Evolutionary conservation across 1,140 invertebrate species (phyloP).

Genomic region (Pectinophora gossypiella): DNA sequence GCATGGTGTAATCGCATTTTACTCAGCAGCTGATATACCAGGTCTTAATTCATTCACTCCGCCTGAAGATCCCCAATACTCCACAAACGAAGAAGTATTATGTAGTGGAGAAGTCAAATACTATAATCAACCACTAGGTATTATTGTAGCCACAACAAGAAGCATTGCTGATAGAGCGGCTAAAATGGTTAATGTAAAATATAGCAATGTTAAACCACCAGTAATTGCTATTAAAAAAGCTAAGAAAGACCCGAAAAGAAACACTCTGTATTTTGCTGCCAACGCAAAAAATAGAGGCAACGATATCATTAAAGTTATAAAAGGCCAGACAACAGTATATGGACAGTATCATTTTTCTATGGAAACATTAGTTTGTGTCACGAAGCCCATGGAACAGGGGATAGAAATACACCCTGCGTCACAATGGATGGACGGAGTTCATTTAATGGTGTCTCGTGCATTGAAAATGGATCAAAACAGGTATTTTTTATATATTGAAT

Average conservation of each 20-base stretch:
- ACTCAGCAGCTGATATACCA: conserved; percentile 84
- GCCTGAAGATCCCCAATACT: conserved; percentile 18
- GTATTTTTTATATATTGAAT: too few relatives aligned
- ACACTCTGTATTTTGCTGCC: conserved; percentile 10
- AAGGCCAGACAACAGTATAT: conserved; percentile 38
- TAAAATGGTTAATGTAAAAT: conserved; percentile 80
- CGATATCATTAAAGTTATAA: conserved; percentile 42
- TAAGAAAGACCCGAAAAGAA: conserved; percentile 34
- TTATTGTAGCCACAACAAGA: conserved; percentile 81
- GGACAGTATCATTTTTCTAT: conserved; percentile 46
- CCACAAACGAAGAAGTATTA: conserved; percentile 70
- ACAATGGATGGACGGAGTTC: conserved; percentile 78
- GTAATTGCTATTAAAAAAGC: conserved; percentile 36
- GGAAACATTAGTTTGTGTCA: conserved; percentile 78
- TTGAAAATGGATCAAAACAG: conserved; percentile 62
- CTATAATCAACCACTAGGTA: conserved; percentile 83
- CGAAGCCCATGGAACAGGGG: conserved; percentile 78
- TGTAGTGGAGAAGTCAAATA: conserved; percentile 73
- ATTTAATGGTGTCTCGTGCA: conserved; percentile 72
- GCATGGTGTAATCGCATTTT: conserved; percentile 83
- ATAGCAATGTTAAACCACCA: conserved; percentile 53
- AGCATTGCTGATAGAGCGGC: conserved; percentile 79
- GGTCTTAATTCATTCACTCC: conserved; percentile 79
- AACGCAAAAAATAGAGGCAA: conserved; percentile 31
- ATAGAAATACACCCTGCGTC: conserved; percentile 76